phyloP scores from a whole-genome alignment of 2,888 invertebrate species.

The Rhyacophila evoluta region DNA sequence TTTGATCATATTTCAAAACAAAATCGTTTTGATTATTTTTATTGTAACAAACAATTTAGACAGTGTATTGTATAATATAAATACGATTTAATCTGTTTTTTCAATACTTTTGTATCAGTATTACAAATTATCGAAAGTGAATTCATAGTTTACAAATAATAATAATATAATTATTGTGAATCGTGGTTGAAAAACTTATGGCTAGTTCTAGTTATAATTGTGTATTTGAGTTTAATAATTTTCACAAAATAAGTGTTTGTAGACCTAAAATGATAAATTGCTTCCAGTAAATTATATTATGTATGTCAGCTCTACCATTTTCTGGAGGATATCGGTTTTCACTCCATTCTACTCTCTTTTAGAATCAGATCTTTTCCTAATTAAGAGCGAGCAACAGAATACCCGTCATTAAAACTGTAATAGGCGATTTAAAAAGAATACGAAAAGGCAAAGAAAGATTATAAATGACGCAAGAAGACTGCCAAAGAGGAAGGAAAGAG shows the following conservation, averaged over 20 bases:
- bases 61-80: no score
- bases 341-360: conserved; percentile 31
- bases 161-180: no score
- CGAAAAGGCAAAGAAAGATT: conserved; percentile 53
- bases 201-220: no score
- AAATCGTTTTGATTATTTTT: no score
- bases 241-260: neutral
- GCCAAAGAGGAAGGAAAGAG: conserved; percentile 40
- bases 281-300: conserved; percentile 25
- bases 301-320: conserved; percentile 13
- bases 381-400: conserved; percentile 51
- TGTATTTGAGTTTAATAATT: no score
- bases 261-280: neutral
- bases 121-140: no score
- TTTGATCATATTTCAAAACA: no score
- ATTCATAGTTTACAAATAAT: no score
- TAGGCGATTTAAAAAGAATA: conserved; percentile 55
- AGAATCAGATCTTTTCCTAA: conserved; percentile 54
- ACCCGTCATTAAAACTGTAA: conserved; percentile 55
- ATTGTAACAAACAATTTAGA: no score
- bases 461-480: conserved; percentile 52
- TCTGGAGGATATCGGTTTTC: conserved; percentile 43
- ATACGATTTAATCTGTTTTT: no score
- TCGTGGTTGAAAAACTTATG: no score
- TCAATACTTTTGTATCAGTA: no score